phyloP scores from a whole-genome alignment of 1,140 invertebrate genomes.

The Rhyzopertha dominica region DNA sequence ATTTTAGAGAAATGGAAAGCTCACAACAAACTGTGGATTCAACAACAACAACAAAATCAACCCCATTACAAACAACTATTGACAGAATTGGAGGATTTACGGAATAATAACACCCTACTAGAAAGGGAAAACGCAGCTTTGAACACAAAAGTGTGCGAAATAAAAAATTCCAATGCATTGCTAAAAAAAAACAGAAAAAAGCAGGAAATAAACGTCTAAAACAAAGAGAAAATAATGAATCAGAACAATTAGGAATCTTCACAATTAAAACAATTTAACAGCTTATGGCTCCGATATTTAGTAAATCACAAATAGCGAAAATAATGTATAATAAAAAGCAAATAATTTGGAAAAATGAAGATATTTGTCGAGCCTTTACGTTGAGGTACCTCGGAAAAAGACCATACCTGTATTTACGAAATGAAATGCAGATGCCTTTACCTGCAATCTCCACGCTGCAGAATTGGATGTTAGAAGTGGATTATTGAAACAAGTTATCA shows the following conservation, averaged over 20 bases:
- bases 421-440: slow-evolving; percentile 21
- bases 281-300: too few species aligned
- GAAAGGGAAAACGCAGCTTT: too few species aligned
- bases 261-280: slow-evolving; percentile 9
- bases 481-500: slow-evolving; percentile 21
- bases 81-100: too few species aligned
- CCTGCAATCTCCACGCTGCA: slow-evolving; percentile 19
- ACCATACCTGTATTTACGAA: slow-evolving; percentile 16
- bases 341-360: slow-evolving; percentile 10
- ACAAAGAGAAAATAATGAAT: slow-evolving; percentile 5
- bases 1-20: too few species aligned
- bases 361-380: slow-evolving; percentile 16
- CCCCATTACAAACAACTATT: too few species aligned
- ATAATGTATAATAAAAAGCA: slow-evolving; percentile 7
- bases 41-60: too few species aligned
- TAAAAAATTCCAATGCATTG: slow-evolving; percentile 12
- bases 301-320: slow-evolving; percentile 10
- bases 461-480: slow-evolving; percentile 17
- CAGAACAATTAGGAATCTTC: not conserved
- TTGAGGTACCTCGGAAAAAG: slow-evolving; percentile 21
- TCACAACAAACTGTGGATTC: too few species aligned
- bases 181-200: not conserved
- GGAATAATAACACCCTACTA: too few species aligned
- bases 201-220: slow-evolving; percentile 1
- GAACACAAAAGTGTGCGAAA: too few species aligned